phyloP scores from a whole-genome alignment of 2,888 invertebrate species.

The Tetrapedia diversipes region DNA sequence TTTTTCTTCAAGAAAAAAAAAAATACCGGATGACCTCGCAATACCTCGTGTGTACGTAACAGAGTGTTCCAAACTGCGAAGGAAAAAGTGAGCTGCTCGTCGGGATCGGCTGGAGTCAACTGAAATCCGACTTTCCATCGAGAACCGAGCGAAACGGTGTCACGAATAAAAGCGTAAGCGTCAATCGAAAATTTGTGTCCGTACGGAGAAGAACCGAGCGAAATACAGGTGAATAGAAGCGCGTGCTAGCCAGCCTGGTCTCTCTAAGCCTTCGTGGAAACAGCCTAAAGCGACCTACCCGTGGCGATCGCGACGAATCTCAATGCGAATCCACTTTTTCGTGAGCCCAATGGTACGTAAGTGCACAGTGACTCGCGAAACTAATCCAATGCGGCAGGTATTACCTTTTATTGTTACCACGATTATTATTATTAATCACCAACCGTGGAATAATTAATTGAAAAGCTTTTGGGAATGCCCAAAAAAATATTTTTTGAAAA shows the following conservation, averaged over 20 bases:
- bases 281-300: not conserved
- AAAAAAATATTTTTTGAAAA: too few relatives aligned
- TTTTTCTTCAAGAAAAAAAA: too few relatives aligned
- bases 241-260: slow-evolving; percentile 40
- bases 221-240: slow-evolving; percentile 47
- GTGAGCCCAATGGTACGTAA: too few relatives aligned
- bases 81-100: slow-evolving; percentile 33
- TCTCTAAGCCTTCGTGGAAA: slow-evolving; percentile 15
- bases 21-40: too few relatives aligned
- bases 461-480: too few relatives aligned
- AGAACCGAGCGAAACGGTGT: slow-evolving; percentile 55
- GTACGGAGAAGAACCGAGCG: slow-evolving; percentile 46
- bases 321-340: not conserved
- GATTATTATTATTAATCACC: too few relatives aligned
- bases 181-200: slow-evolving; percentile 37
- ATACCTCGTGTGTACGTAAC: too few relatives aligned
- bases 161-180: slow-evolving; percentile 56
- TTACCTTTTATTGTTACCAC: too few relatives aligned
- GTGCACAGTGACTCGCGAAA: too few relatives aligned
- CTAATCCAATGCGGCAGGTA: too few relatives aligned
- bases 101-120: slow-evolving; percentile 33
- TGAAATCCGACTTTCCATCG: slow-evolving; percentile 32
- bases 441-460: too few relatives aligned
- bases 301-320: not conserved
- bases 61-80: too few relatives aligned